A percentile compares a stretch with the other conserved stretches of the same genome.
phyloP scores from a whole-genome alignment of 92 coral and sea anemone species.

The Pocillopora grandis region DNA sequence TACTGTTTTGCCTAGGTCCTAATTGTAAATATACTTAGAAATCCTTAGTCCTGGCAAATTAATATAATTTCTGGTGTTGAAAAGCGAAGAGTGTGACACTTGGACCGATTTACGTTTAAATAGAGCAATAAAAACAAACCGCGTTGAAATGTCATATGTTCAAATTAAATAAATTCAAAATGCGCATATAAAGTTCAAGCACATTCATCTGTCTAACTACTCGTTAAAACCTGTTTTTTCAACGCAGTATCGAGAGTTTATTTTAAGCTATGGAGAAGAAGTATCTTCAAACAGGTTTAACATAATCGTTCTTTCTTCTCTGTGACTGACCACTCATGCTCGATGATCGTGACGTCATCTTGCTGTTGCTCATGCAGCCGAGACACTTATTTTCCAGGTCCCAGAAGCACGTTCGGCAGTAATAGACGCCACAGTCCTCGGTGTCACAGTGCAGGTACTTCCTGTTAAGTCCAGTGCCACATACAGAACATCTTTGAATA shows the following conservation, averaged over 20 bases:
- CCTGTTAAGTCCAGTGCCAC: conserved; percentile 76
- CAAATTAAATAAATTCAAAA: neutral
- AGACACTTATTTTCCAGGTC: conserved; percentile 96
- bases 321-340: conserved; percentile 54
- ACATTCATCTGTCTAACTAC: neutral
- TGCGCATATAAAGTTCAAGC: neutral
- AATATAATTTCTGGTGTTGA: neutral
- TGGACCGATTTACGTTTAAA: neutral
- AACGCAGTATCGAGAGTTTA: neutral
- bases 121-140: neutral
- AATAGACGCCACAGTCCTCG: conserved; percentile 83
- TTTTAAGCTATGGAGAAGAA: neutral
- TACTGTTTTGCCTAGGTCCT: neutral
- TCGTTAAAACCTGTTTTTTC: neutral
- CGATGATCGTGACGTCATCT: conserved; percentile 78
- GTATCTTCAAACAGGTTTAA: conserved; percentile 31
- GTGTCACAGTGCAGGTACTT: conserved; percentile 82
- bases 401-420: conserved; percentile 98
- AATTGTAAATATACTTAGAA: neutral
- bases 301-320: conserved; percentile 52
- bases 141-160: neutral
- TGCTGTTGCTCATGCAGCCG: conserved; percentile 88
- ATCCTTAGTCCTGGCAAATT: neutral
- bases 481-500: conserved; percentile 81
- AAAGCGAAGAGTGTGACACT: neutral